Evolutionary conservation across 2,888 invertebrate genomes (phyloP).

Genomic region (Helicoverpa assulta): DNA sequence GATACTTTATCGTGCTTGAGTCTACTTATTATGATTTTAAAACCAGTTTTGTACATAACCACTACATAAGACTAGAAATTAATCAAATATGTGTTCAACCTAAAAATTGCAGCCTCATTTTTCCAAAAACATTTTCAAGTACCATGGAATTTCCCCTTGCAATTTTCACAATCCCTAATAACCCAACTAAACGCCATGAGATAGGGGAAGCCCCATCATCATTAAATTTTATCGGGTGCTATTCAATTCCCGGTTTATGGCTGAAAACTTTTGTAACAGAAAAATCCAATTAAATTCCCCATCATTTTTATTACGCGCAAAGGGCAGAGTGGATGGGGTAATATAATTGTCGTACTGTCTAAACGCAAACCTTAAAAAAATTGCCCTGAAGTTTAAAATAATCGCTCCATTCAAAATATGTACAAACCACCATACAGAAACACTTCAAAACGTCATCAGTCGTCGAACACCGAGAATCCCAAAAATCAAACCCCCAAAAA

Average conservation of each 20-base stretch:
- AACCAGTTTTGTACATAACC: too few species aligned
- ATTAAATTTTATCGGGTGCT: slow-evolving; percentile 20
- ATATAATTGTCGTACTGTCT: background rate
- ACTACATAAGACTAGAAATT: too few species aligned
- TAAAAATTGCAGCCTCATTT: background rate
- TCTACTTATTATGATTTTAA: too few species aligned
- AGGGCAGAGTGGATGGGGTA: background rate
- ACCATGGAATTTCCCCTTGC: background rate
- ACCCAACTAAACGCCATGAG: slow-evolving; percentile 4
- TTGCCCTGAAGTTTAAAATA: too few species aligned
- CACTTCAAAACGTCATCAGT: background rate
- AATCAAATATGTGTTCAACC: too few species aligned
- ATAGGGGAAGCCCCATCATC: slow-evolving; percentile 8
- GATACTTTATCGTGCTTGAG: too few species aligned
- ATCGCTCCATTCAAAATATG: too few species aligned
- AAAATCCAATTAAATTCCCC: slow-evolving; percentile 14
- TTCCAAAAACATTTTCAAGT: background rate
- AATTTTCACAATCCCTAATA: slow-evolving; percentile 7
- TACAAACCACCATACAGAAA: background rate
- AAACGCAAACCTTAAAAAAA: too few species aligned
- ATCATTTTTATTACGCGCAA: slow-evolving; percentile 7
- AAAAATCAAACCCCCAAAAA: slow-evolving; percentile 26
- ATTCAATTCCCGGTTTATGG: slow-evolving; percentile 14
- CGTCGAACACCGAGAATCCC: background rate
- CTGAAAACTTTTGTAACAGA: slow-evolving; percentile 24